Evolutionary conservation across 2,888 invertebrate genomes (phyloP), one percentile per base, ranked within the genome.

Genomic region (Parascotia fuliginaria): DNA sequence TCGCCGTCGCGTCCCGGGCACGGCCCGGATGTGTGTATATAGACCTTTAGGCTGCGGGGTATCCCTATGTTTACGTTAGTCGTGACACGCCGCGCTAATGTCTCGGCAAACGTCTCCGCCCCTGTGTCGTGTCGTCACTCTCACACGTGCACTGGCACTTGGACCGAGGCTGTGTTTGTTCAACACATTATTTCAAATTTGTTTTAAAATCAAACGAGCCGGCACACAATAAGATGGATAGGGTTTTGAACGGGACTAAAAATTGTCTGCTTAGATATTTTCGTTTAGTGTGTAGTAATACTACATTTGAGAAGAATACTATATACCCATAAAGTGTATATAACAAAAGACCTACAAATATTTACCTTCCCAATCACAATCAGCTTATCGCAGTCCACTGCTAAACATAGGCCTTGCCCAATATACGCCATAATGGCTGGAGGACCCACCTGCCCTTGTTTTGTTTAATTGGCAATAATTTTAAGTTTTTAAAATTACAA

Each of bases 11-110:
- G n/a, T n/a, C n/a, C n/a, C n/a, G n/a, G n/a, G n/a, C n/a, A n/a
- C n/a, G n/a, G n/a, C n/a, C n/a, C n/a, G n/a, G n/a, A n/a, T n/a
- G n/a, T 19, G 36, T 12, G 11, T 14, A 1, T 12, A 19, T 5
- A 19, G 12, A n/a, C n/a, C n/a, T n/a, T n/a, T n/a, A n/a, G n/a
- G n/a, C n/a, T 1, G 24, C 9, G 13, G 37, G 37, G 29, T 14
- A 11, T 36, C 24, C 38, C 38, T 14, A 0, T 41, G 50, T 44
- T 44, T 31, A 40, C 39, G 11, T 16, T 36, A 9, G 22, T 37
- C 32, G 34, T 15, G 47, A 57, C 63, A 54, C 42, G 40, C 11
- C 4, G 22, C 60, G 50, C 56, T 62, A 65, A 65, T 68, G 69
- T 47, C 39, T 49, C 41, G 51, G 50, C 55, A 65, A 51, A 63